Conservation (phyloP, 2,113 vertebrate genomes). For the Pampusana beccarii region DNA sequence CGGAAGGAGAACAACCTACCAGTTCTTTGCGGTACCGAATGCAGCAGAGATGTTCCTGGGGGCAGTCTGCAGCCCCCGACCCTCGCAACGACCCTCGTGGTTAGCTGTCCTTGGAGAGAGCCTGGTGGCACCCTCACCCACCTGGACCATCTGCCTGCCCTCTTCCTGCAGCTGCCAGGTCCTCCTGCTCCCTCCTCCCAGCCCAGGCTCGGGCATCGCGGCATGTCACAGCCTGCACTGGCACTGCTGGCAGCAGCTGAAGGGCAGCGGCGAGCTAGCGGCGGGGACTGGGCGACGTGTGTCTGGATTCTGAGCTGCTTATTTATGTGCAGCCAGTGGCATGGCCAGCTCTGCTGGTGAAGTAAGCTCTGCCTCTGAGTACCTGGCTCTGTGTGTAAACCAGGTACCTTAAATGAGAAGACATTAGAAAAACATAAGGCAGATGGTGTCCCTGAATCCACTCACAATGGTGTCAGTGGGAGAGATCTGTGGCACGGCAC, state of each 20-base stretch:
- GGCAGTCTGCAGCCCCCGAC: neutral
- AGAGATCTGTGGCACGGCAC: neutral
- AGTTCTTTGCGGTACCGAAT: neutral
- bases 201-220: neutral
- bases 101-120: neutral
- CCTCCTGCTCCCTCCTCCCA: neutral
- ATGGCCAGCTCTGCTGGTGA: neutral
- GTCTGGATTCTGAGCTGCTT: neutral
- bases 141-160: neutral
- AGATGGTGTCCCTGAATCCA: neutral
- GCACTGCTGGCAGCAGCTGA: rapidly evolving
- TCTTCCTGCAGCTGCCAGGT: neutral
- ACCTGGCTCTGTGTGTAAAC: neutral
- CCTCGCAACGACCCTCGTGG: rapidly evolving
- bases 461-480: neutral
- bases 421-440: neutral
- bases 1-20: neutral
- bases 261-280: neutral
- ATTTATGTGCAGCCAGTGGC: neutral
- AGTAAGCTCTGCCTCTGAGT: neutral
- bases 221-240: rapidly evolving
- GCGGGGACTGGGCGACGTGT: neutral
- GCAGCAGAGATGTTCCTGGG: neutral
- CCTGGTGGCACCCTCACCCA: neutral
- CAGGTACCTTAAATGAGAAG: neutral